These are phyloP conservation scores for Acrocyrtus sp. DNA, from an alignment of 2,888 invertebrate species.

Conservation along the genomic window DNA sequence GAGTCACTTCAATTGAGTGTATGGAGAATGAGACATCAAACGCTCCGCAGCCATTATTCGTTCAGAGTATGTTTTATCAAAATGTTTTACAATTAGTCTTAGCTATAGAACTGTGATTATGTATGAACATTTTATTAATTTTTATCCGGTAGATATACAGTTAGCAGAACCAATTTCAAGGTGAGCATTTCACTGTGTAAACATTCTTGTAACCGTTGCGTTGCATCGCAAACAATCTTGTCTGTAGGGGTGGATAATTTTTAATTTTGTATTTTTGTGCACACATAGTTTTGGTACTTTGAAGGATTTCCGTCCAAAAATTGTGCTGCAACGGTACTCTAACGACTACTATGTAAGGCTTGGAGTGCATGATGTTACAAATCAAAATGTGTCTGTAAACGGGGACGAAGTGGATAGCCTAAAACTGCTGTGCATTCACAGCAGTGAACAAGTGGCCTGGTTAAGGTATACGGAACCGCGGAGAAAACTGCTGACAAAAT, in stretches of 20 bases:
- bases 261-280: no score
- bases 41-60: not conserved
- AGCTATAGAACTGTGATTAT: not conserved
- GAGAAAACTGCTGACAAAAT: not conserved
- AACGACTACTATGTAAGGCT: constrained; percentile 15
- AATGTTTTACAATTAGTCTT: not conserved
- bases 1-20: constrained; percentile 4
- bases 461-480: not conserved
- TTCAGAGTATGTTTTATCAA: constrained; percentile 13
- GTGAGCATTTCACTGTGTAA: no score
- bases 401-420: constrained; percentile 6
- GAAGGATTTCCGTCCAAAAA: not conserved
- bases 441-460: not conserved
- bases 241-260: no score
- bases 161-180: constrained; percentile 7
- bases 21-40: not conserved
- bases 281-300: not conserved
- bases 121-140: not conserved
- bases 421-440: constrained; percentile 19
- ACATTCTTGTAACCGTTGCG: no score
- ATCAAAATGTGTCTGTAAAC: not conserved
- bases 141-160: not conserved
- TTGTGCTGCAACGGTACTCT: constrained; percentile 12
- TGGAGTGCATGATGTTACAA: constrained; percentile 12
- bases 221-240: no score